A percentile compares a stretch with the other conserved stretches of the same genome.
phyloP scores from a whole-genome alignment of 35 echinoderm and acorn worm genomes.

The Stichopus chloronotus region DNA sequence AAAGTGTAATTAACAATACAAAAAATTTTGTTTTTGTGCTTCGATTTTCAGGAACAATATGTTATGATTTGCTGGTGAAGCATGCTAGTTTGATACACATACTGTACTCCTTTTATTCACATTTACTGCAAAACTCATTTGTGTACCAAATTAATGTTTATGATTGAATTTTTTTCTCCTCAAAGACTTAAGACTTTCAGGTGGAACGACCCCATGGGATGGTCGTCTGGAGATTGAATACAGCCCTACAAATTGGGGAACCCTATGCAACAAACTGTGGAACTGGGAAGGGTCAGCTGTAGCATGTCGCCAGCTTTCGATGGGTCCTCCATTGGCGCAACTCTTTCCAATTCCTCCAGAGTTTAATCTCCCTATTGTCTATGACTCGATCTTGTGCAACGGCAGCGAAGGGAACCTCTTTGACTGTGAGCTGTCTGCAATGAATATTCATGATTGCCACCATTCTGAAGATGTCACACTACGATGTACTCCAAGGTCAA shows the following conservation, averaged over 20 bases:
- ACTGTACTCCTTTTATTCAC: too few relatives aligned
- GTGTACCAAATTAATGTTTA: not conserved
- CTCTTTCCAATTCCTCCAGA: slow-evolving; percentile 16
- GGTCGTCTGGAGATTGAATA: slow-evolving; percentile 40
- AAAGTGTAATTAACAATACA: too few relatives aligned
- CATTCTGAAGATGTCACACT: slow-evolving; percentile 32
- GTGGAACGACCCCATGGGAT: not conserved
- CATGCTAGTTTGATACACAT: too few relatives aligned
- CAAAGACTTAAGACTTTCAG: not conserved
- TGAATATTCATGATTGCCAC: not conserved
- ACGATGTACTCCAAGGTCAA: not conserved
- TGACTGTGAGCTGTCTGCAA: not conserved
- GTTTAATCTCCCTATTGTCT: slow-evolving; percentile 16
- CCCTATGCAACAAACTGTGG: not conserved
- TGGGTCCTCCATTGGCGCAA: slow-evolving; percentile 1
- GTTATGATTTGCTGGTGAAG: too few relatives aligned
- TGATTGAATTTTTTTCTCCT: not conserved
- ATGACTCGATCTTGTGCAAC: not conserved
- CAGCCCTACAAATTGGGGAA: not conserved
- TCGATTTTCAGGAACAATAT: too few relatives aligned
- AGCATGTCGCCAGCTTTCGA: slow-evolving; percentile 5
- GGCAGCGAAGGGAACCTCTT: not conserved
- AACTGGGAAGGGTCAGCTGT: slow-evolving; percentile 9
- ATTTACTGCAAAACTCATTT: too few relatives aligned
- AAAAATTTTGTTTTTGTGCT: too few relatives aligned